Conservation (phyloP, 1,140 invertebrate genomes). For the Drosophila tsacasi region DNA sequence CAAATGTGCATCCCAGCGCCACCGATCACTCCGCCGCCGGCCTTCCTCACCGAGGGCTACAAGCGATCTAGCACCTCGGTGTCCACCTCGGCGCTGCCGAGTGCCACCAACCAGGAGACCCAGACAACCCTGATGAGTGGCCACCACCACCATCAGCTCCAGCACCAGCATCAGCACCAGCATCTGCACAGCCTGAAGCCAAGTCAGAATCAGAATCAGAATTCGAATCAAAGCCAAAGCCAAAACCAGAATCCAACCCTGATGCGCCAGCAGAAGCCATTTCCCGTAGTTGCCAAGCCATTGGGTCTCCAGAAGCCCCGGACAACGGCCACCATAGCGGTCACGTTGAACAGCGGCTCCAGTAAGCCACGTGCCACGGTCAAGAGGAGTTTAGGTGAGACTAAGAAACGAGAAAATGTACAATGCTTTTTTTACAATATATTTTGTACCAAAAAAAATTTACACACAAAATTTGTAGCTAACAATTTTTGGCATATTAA, state of each 20-base stretch:
- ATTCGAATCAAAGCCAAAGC: not conserved
- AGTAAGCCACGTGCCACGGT: conserved; percentile 78
- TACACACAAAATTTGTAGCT: too few species aligned
- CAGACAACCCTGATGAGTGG: conserved; percentile 14
- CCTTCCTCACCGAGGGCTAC: conserved; percentile 88
- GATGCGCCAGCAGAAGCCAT: conserved; percentile 53
- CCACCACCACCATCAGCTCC: conserved; percentile 11
- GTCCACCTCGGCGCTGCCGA: conserved; percentile 69
- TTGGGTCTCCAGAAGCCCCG: conserved; percentile 53
- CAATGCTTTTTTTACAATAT: too few species aligned
- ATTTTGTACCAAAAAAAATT: too few species aligned
- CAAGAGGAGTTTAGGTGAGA: conserved; percentile 79
- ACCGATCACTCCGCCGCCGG: conserved; percentile 89
- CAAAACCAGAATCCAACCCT: conserved; percentile 16
- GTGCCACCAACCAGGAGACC: conserved; percentile 53
- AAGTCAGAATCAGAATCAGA: not conserved
- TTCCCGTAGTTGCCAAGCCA: conserved; percentile 46
- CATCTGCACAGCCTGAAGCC: conserved; percentile 4
- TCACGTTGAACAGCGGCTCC: conserved; percentile 72
- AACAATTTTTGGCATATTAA: too few species aligned
- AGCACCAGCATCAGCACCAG: conserved; percentile 6
- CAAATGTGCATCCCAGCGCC: conserved; percentile 87
- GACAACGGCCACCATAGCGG: conserved; percentile 74
- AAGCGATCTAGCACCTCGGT: conserved; percentile 85
- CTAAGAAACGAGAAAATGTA: too few species aligned